phyloP scores from a whole-genome alignment of 2,113 vertebrate species.

The Nycticorax nycticorax region DNA sequence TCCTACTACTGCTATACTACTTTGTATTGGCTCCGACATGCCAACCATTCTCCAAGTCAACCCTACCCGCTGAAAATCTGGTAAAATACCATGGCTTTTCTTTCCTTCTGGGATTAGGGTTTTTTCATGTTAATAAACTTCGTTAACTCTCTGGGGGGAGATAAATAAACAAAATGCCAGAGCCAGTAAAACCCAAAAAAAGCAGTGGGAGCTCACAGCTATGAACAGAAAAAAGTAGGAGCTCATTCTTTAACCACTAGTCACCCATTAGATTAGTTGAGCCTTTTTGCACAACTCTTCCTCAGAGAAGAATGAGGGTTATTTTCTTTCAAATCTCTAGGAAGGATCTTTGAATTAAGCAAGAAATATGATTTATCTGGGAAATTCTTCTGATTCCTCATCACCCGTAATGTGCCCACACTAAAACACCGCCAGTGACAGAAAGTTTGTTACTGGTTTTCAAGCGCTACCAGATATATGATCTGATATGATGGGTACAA shows the following conservation, averaged over 20 bases:
- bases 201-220: neutral
- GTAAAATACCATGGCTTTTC: neutral
- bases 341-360: neutral
- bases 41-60: neutral
- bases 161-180: neutral
- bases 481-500: neutral
- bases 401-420: neutral
- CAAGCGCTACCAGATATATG: neutral
- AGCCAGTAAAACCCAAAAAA: neutral
- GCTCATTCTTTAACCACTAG: neutral
- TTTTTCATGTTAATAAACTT: neutral
- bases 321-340: neutral
- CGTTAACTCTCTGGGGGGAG: accelerated
- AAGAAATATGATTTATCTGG: neutral
- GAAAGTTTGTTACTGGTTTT: neutral
- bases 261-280: neutral
- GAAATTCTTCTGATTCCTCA: neutral
- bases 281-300: neutral
- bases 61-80: neutral
- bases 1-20: neutral
- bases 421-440: neutral
- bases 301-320: neutral
- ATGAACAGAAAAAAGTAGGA: neutral
- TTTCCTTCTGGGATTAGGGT: neutral
- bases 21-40: neutral